Conservation (phyloP, 2,113 vertebrate species). For the Stegostoma tigrinum region DNA sequence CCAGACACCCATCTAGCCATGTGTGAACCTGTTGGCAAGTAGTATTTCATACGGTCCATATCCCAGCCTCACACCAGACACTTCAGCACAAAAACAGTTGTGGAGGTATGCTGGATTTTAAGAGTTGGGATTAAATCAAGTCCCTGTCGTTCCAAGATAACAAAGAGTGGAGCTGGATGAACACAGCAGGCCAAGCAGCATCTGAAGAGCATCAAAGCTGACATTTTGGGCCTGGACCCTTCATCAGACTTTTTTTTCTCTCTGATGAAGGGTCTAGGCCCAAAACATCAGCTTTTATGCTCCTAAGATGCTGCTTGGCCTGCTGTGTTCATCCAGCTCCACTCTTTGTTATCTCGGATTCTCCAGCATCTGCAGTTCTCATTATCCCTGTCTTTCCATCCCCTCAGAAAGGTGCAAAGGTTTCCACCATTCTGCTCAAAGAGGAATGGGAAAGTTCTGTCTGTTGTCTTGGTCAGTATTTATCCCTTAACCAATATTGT, state of each 20-base stretch:
- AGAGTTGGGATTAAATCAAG: not conserved
- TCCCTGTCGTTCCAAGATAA: not conserved
- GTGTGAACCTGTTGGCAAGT: not conserved
- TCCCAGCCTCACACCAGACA: not conserved
- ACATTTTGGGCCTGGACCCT: no score
- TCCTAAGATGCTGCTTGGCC: no score
- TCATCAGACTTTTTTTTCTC: no score
- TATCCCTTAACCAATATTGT: not conserved
- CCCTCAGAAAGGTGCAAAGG: not conserved
- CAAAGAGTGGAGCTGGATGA: no score
- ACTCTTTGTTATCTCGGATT: no score
- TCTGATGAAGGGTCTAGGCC: no score
- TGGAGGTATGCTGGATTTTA: not conserved
- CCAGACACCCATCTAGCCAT: not conserved
- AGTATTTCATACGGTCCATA: not conserved
- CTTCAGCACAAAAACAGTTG: not conserved
- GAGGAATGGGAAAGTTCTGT: not conserved
- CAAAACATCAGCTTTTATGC: no score
- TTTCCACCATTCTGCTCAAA: not conserved
- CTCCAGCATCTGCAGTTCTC: no score
- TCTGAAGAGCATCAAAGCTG: no score
- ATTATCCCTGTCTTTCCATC: not conserved
- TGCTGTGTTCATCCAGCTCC: no score
- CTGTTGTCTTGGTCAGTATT: not conserved
- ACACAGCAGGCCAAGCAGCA: no score